These are phyloP conservation scores for Cheiracanthium punctorium DNA, from an alignment of 2,888 invertebrate genomes.

Conservation along the genomic window DNA sequence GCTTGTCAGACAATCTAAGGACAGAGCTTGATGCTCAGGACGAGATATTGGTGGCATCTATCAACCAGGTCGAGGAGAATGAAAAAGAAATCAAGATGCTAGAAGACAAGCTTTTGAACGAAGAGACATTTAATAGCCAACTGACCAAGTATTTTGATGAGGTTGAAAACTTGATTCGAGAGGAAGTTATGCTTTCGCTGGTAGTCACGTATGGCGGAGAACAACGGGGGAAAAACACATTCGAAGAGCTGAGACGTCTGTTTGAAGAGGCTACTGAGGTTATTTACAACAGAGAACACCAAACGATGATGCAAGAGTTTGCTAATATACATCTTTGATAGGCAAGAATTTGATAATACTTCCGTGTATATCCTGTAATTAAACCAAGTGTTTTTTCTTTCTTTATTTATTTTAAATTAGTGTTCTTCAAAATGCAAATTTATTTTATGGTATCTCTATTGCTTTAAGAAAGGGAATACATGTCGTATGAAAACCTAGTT, in stretches of 20 bases:
- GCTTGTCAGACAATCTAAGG: background rate
- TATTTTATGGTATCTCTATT: no score
- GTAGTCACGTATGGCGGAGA: background rate
- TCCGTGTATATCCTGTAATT: no score
- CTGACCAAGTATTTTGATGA: background rate
- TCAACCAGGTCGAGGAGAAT: background rate
- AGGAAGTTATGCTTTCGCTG: conserved; percentile 8
- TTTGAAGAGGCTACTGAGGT: conserved; percentile 7
- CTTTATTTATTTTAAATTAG: no score
- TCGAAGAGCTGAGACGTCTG: background rate
- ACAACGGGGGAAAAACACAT: background rate
- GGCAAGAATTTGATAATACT: no score
- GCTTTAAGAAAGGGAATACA: no score
- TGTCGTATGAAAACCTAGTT: no score
- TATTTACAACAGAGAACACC: conserved; percentile 2
- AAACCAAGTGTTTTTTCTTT: no score
- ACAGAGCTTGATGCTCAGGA: background rate
- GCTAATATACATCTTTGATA: no score
- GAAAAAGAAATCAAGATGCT: conserved; percentile 17
- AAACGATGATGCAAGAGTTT: background rate
- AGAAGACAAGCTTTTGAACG: conserved; percentile 5
- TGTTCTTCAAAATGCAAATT: no score
- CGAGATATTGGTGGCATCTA: background rate
- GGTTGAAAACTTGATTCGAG: background rate
- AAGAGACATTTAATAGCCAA: background rate